A percentile compares a stretch with the other conserved stretches of the same genome.
phyloP scores from a whole-genome alignment of 35 echinoderm and acorn worm genomes.

The Amphiura filiformis region DNA sequence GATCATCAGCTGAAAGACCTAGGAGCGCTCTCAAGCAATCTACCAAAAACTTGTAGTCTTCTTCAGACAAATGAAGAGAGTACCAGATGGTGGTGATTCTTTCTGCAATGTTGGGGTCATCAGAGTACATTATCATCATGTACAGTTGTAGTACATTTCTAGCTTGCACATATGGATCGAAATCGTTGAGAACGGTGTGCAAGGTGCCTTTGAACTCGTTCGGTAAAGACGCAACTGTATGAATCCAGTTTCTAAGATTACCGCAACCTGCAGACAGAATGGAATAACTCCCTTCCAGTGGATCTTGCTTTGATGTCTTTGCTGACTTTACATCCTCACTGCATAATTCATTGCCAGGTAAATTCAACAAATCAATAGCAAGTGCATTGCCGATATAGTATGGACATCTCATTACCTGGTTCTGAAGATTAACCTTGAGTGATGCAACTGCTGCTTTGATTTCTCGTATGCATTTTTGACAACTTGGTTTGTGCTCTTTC shows the following conservation, averaged over 20 bases:
- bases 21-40: conserved; percentile 7
- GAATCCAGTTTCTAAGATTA: conserved; percentile 44
- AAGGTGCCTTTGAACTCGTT: conserved; percentile 42
- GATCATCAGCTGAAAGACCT: not conserved
- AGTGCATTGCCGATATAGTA: not conserved
- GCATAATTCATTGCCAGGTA: not conserved
- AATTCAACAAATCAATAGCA: not conserved
- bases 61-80: conserved; percentile 38
- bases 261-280: conserved; percentile 52
- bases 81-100: conserved; percentile 45
- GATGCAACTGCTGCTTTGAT: not conserved
- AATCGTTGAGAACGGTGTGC: conserved; percentile 42
- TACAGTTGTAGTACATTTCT: conserved; percentile 73
- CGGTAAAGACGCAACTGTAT: conserved; percentile 55
- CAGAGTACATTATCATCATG: conserved; percentile 35
- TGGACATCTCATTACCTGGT: not conserved
- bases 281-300: conserved; percentile 4
- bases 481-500: not conserved
- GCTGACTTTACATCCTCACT: not conserved
- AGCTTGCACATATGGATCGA: conserved; percentile 47
- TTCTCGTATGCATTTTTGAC: not conserved
- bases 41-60: conserved; percentile 37
- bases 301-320: not conserved
- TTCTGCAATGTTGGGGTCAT: not conserved
- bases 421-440: not conserved